These are phyloP conservation scores for Bubo blakistoni DNA, from an alignment of 2,113 vertebrate genomes.

Conservation along the genomic window DNA sequence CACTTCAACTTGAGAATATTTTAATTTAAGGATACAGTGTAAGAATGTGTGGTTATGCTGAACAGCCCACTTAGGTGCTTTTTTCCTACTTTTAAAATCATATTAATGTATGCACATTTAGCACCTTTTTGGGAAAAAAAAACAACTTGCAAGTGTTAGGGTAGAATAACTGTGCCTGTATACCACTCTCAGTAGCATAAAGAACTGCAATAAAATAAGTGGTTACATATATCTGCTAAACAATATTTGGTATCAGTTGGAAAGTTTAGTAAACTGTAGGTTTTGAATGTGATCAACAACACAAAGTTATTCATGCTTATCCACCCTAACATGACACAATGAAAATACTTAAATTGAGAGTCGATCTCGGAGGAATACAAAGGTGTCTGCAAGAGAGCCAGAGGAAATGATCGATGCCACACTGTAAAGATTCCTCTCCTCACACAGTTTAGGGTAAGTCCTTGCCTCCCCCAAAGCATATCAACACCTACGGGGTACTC, in stretches of 20 bases:
- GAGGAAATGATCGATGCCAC: accelerated
- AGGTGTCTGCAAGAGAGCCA: background rate
- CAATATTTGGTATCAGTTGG: background rate
- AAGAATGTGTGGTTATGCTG: background rate
- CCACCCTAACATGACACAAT: accelerated
- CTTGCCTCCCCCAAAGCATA: background rate
- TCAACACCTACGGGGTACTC: accelerated
- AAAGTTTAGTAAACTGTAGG: background rate
- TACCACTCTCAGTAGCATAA: background rate
- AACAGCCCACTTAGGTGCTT: background rate
- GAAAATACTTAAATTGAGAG: accelerated
- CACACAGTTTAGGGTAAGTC: accelerated
- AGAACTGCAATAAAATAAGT: background rate
- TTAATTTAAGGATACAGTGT: background rate
- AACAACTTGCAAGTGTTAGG: background rate
- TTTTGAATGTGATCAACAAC: background rate
- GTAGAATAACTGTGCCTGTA: background rate
- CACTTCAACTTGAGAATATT: background rate
- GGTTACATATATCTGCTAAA: background rate
- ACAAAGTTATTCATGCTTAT: background rate
- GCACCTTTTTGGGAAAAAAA: background rate
- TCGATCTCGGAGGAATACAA: background rate
- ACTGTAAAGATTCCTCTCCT: accelerated
- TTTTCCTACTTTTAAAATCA: background rate
- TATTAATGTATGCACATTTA: accelerated